Percentiles rank a stretch among this genome's conserved stretches.
phyloP scores from a whole-genome alignment of 2,113 vertebrate genomes.

The Cyanocitta stelleri region DNA sequence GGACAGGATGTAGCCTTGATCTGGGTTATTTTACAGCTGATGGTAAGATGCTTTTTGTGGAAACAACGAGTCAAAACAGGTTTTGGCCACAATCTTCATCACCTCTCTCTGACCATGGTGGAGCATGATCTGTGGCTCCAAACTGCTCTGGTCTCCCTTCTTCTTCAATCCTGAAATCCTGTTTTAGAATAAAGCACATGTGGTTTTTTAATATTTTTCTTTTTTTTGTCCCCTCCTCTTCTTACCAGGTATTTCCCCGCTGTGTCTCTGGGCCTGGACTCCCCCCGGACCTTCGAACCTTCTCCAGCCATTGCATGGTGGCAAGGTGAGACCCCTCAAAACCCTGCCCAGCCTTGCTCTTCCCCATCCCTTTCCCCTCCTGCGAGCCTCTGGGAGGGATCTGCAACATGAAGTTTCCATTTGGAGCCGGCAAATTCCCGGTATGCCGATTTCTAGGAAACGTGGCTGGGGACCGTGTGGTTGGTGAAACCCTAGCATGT shows the following conservation, averaged over 20 bases:
- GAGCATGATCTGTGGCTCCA: not conserved
- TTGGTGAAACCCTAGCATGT: slow-evolving; percentile 13
- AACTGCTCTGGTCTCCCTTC: not conserved
- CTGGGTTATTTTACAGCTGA: not conserved
- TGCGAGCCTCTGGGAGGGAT: not conserved
- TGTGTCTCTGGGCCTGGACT: not conserved
- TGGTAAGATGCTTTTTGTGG: not conserved
- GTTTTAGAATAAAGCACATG: not conserved
- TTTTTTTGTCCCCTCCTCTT: not conserved
- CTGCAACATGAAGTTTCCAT: not conserved
- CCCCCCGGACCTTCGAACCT: not conserved
- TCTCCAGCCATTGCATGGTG: not conserved
- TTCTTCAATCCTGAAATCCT: not conserved
- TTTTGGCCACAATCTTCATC: not conserved
- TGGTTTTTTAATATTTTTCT: accelerated
- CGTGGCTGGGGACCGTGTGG: not conserved
- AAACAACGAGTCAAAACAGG: not conserved
- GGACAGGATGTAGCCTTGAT: not conserved
- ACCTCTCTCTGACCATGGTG: not conserved
- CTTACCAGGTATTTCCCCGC: not conserved
- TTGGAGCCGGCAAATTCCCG: slow-evolving; percentile 19
- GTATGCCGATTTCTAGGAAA: slow-evolving; percentile 38
- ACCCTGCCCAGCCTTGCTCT: not conserved
- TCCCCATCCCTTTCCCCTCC: not conserved
- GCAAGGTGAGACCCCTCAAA: not conserved